phyloP scores from a whole-genome alignment of 2,888 invertebrate genomes.

The Zeuzera pyrina region DNA sequence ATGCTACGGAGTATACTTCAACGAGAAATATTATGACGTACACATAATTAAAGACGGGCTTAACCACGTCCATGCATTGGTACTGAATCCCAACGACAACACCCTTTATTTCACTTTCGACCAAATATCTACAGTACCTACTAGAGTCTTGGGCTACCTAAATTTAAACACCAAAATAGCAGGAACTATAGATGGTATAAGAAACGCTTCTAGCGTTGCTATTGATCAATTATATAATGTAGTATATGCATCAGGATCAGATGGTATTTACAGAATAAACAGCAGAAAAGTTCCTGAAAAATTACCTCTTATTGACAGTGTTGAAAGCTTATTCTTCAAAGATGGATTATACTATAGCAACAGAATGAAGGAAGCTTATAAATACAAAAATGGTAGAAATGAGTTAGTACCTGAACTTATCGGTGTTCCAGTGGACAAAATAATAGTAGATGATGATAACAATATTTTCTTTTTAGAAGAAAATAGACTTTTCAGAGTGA shows the following conservation, averaged over 20 bases:
- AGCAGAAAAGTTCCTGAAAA: conserved; percentile 36
- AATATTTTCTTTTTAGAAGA: conserved; percentile 44
- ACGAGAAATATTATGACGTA: conserved; percentile 40
- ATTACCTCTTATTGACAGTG: conserved; percentile 41
- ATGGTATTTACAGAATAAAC: conserved; percentile 47
- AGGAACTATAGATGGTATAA: conserved; percentile 39
- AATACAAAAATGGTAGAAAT: conserved; percentile 40
- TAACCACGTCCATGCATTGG: conserved; percentile 39
- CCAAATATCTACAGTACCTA: conserved; percentile 29
- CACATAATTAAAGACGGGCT: conserved; percentile 51
- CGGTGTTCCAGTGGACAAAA: conserved; percentile 32
- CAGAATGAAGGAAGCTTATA: conserved; percentile 33
- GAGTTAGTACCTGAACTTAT: conserved; percentile 32
- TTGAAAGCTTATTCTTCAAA: conserved; percentile 40
- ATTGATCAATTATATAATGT: conserved; percentile 41
- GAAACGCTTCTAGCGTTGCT: conserved; percentile 49
- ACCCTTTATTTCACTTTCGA: conserved; percentile 51
- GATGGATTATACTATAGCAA: conserved; percentile 44
- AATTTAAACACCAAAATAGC: conserved; percentile 31
- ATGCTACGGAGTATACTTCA: conserved; percentile 41
- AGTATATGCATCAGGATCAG: conserved; percentile 45
- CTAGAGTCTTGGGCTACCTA: conserved; percentile 34
- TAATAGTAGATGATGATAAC: conserved; percentile 46
- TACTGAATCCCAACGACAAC: conserved; percentile 41
- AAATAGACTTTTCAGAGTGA: conserved; percentile 36